Evolutionary conservation across 2,797 vertebrate genomes (phyloP), one percentile per base, ranked within the genome.

Genomic region (Myripristis murdjan): DNA sequence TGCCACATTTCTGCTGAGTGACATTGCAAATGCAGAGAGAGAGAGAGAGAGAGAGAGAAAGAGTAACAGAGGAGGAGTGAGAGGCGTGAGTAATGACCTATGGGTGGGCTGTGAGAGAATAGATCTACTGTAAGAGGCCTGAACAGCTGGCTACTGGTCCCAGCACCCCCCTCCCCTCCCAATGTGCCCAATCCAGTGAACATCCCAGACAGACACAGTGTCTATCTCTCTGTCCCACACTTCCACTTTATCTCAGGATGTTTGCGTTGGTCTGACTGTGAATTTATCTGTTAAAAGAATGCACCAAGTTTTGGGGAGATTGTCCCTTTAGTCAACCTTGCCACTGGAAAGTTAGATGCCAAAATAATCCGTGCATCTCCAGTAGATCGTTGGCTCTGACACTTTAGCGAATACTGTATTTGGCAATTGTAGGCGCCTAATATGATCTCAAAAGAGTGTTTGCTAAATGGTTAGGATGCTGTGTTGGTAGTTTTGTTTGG

Each of bases 51-150:
- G 51, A 28, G 26, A 9, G 26, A 31, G 51, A 33, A 15, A 33
- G 3, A n/a, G 12, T 22, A 33, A 15, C 16, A 55, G 71, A 82
- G 69, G 59, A 82, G 79, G 77, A 69, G 23, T 43, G 8, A 70
- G 51, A 79, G 73, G 41, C 15, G 54, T 89, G 88, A 91, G 76
- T 89, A 87, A 91, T 92, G 79, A 73, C 83, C 41, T 60, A 76
- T 75, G 83, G 84, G 87, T 89, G 86, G 90, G 87, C 43, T 79
- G 83, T 51, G 57, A 87, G 82, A 90, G 89, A 93, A 93, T 91
- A 78, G 87, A 69, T 73, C 83, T 84, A 90, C 90, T 93, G 92
- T 92, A 89, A 75, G 71, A 70, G 75, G 77, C 52, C 77, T 74
- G 81, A 88, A 78, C 89, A 91, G 75, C 72, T 86, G 81, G 82